Evolutionary conservation across 2,888 invertebrate genomes (phyloP).

Genomic region (Fragum sueziense): DNA sequence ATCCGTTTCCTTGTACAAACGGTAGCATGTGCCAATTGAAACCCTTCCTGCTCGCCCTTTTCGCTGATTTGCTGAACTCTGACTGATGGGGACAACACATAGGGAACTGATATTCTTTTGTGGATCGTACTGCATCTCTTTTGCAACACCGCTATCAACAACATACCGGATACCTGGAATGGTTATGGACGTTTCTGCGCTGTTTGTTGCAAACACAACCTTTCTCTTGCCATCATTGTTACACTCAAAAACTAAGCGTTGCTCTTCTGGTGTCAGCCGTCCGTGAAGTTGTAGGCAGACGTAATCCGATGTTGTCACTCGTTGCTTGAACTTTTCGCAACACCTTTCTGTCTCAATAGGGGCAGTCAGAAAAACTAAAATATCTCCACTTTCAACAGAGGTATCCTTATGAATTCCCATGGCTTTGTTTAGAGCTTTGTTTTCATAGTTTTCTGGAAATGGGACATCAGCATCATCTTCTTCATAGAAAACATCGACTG

Average conservation of each 20-base stretch:
- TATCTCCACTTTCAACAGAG: conserved; percentile 72
- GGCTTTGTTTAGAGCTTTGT: conserved; percentile 73
- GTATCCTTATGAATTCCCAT: conserved; percentile 71
- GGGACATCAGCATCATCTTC: conserved; percentile 43
- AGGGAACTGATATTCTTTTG: conserved; percentile 75
- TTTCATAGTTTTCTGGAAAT: conserved; percentile 64
- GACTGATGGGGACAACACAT: conserved; percentile 71
- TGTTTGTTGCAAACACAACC: conserved; percentile 82
- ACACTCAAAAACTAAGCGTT: conserved; percentile 75
- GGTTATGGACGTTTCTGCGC: conserved; percentile 82
- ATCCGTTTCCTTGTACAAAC: conserved; percentile 78
- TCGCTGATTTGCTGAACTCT: conserved; percentile 82
- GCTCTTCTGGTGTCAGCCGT: conserved; percentile 77
- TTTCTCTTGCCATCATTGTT: conserved; percentile 72
- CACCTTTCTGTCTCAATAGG: conserved; percentile 79
- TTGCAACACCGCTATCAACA: conserved; percentile 81
- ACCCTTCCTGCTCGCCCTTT: conserved; percentile 82
- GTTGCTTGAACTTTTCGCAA: conserved; percentile 57
- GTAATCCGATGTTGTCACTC: conserved; percentile 47
- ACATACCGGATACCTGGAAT: conserved; percentile 82
- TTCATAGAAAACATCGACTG: conserved; percentile 78
- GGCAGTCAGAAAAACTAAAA: conserved; percentile 82
- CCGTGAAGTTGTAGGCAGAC: conserved; percentile 76
- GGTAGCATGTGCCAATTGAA: conserved; percentile 79
- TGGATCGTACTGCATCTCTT: conserved; percentile 80